These are phyloP conservation scores for Andrena bicolor DNA, from an alignment of 2,888 invertebrate species.

Conservation along the genomic window DNA sequence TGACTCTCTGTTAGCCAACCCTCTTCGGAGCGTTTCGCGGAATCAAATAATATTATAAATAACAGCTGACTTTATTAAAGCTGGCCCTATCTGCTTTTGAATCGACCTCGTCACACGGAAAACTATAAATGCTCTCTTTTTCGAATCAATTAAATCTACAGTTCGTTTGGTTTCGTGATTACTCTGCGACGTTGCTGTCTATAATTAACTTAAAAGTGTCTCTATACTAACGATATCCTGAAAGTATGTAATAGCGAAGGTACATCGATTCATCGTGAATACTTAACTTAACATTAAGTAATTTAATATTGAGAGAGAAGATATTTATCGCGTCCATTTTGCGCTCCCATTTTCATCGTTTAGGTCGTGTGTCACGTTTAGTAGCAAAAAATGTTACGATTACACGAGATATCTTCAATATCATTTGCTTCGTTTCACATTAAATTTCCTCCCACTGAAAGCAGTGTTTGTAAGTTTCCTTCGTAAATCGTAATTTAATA, in stretches of 20 bases:
- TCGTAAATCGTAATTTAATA: slow-evolving; percentile 31
- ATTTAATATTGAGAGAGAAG: not conserved
- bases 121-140: slow-evolving; percentile 51
- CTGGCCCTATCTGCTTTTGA: slow-evolving; percentile 25
- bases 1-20: slow-evolving; percentile 45
- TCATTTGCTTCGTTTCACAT: slow-evolving; percentile 43
- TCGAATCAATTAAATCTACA: slow-evolving; percentile 38
- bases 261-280: slow-evolving; percentile 29
- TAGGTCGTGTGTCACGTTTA: slow-evolving; percentile 48
- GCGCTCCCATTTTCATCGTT: slow-evolving; percentile 31
- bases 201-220: slow-evolving; percentile 41
- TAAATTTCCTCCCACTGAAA: slow-evolving; percentile 38
- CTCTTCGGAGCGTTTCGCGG: slow-evolving; percentile 31
- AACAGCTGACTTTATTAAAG: slow-evolving; percentile 45
- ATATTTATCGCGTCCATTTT: slow-evolving; percentile 10
- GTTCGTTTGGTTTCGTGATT: slow-evolving; percentile 48
- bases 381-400: slow-evolving; percentile 35
- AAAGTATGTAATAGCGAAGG: slow-evolving; percentile 39
- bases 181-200: slow-evolving; percentile 23
- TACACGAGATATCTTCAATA: slow-evolving; percentile 42
- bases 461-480: slow-evolving; percentile 6
- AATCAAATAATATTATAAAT: slow-evolving; percentile 43
- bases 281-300: slow-evolving; percentile 29
- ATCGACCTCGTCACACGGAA: slow-evolving; percentile 35
- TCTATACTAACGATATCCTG: slow-evolving; percentile 38